Evolutionary conservation across 2,113 vertebrate species (phyloP).

Genomic region (Semnornis frantzii): DNA sequence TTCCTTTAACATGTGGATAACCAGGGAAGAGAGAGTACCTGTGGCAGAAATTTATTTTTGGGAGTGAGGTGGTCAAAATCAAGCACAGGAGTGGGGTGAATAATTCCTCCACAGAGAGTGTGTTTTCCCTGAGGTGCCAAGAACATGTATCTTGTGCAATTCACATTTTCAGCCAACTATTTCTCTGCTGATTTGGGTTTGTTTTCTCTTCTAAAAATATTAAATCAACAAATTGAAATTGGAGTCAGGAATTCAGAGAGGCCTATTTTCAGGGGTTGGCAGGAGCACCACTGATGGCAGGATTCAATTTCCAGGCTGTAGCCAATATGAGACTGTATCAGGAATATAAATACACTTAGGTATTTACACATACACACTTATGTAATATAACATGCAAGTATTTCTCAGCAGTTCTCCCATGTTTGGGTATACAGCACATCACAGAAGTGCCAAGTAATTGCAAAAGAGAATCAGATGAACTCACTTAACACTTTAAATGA

Average conservation of each 20-base stretch:
- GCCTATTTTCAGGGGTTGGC: conserved; percentile 17
- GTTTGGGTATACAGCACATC: background rate
- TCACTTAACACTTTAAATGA: background rate
- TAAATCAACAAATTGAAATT: conserved; percentile 50
- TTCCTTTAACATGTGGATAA: background rate
- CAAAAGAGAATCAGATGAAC: background rate
- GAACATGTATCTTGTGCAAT: background rate
- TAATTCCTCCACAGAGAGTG: background rate
- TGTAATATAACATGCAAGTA: background rate
- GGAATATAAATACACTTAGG: background rate
- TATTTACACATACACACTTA: background rate
- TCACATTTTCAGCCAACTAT: conserved; percentile 4
- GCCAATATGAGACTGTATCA: background rate
- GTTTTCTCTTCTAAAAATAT: conserved; percentile 57
- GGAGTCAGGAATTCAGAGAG: conserved; percentile 39
- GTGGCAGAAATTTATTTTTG: background rate
- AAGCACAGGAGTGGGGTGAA: background rate
- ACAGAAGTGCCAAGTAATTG: background rate
- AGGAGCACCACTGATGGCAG: background rate
- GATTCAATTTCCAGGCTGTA: background rate
- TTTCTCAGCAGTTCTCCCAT: background rate
- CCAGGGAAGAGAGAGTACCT: background rate
- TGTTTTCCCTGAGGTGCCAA: background rate
- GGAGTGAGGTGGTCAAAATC: background rate
- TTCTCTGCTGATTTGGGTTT: conserved; percentile 10